Percentiles rank a stretch among this genome's conserved stretches.
Evolutionary conservation across 2,113 vertebrate genomes (phyloP).

Genomic region (Ahaetulla prasina): DNA sequence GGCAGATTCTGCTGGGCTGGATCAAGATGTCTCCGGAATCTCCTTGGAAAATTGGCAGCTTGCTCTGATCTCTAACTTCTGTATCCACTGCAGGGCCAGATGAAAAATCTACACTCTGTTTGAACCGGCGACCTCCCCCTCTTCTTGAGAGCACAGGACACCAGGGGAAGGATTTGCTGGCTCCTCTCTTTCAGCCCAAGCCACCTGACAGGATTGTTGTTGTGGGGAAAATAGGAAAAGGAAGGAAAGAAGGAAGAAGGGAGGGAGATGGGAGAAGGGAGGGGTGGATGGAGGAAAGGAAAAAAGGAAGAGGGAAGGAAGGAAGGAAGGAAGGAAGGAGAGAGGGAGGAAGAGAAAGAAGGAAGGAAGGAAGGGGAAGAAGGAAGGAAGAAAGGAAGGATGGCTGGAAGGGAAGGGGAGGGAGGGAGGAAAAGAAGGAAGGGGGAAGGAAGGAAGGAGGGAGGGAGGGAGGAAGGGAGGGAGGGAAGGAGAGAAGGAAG

Average conservation of each 20-base stretch:
- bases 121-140: not conserved
- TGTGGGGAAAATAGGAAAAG: not conserved
- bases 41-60: not conserved
- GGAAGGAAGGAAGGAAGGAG: too few relatives aligned
- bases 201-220: not conserved
- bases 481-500: not conserved
- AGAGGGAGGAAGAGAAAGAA: fast-evolving
- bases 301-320: too few relatives aligned
- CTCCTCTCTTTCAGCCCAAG: not conserved
- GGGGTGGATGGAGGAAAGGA: too few relatives aligned
- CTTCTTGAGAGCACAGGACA: not conserved
- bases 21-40: not conserved
- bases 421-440: too few relatives aligned
- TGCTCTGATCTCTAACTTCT: not conserved
- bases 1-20: not conserved
- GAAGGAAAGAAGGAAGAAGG: not conserved
- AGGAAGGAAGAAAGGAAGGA: too few relatives aligned
- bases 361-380: too few relatives aligned
- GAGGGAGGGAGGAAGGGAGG: too few relatives aligned
- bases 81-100: not conserved
- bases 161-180: not conserved
- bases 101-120: not conserved
- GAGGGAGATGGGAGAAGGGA: not conserved
- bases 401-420: too few relatives aligned
- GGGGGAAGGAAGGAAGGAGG: too few relatives aligned